These are phyloP conservation scores for Bucorvus abyssinicus DNA, from an alignment of 2,797 vertebrate species.

Conservation along the genomic window DNA sequence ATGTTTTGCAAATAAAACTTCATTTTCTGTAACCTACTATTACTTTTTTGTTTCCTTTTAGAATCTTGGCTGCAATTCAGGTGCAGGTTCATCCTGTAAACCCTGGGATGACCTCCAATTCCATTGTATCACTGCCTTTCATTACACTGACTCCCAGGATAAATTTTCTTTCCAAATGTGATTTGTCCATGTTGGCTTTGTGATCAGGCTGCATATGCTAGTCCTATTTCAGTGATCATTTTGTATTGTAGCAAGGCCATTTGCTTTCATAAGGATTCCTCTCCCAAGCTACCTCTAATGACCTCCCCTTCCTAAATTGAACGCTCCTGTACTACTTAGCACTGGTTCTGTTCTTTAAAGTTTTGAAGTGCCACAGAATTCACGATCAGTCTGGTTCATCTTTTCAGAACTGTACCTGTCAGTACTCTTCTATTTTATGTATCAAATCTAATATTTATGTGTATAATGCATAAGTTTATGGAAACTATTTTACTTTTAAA, in stretches of 20 bases:
- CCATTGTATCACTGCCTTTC: slow-evolving; percentile 76
- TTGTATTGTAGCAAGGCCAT: slow-evolving; percentile 69
- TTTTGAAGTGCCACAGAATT: slow-evolving; percentile 50
- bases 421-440: slow-evolving; percentile 70
- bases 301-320: slow-evolving; percentile 67
- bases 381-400: slow-evolving; percentile 18
- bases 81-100: slow-evolving; percentile 76
- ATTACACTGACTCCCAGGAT: slow-evolving; percentile 70
- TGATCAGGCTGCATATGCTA: slow-evolving; percentile 68
- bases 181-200: slow-evolving; percentile 72
- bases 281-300: slow-evolving; percentile 84
- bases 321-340: slow-evolving; percentile 51
- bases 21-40: slow-evolving; percentile 68
- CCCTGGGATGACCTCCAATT: slow-evolving; percentile 75
- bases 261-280: slow-evolving; percentile 72
- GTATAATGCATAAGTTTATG: slow-evolving; percentile 64
- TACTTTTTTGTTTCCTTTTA: slow-evolving; percentile 74
- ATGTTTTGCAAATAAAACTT: slow-evolving; percentile 66
- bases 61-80: slow-evolving; percentile 77
- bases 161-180: slow-evolving; percentile 71
- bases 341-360: slow-evolving; percentile 49
- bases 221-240: slow-evolving; percentile 71
- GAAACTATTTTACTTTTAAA: slow-evolving; percentile 68
- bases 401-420: slow-evolving; percentile 61
- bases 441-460: slow-evolving; percentile 65